Evolutionary conservation across 2,888 invertebrate genomes (phyloP), one percentile per base, ranked within the genome.

Genomic region (Bembecia ichneumoniformis): DNA sequence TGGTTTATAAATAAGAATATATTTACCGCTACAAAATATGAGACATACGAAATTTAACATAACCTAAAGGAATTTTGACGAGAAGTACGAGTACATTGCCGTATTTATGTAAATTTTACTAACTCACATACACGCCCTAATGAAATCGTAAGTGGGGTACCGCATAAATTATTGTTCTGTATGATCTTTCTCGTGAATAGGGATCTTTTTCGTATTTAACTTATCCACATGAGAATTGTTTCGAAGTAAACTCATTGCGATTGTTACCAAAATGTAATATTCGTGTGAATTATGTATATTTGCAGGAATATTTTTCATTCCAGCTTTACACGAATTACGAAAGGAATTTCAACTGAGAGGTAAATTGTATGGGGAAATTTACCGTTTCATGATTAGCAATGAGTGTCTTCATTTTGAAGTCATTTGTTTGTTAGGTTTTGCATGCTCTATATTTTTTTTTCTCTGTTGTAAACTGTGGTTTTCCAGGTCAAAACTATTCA

Each of bases 41-140:
- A 28, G 9, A 28, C 20, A 20, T 28, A 28, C 28, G 28, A 57
- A 62, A 62, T 58, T 58, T 62, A 57, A 58, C 56, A 53, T 58
- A 62, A 57, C n/a, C 56, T 58, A 52, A 59, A 63, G 65, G 67
- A 69, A 68, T 71, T 53, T 47, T 49, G 49, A 53, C 50, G 49
- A 20, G 64, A 51, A 68, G 64, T 70, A 70, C 20, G 9, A 28
- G 28, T 28, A 28, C 9, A 28, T 72, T 80, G 80, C 77, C 68
- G 63, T 69, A 64, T 73, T 80, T 79, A 80, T 79, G 77, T 69
- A 77, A 66, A 78, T 77, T 77, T 69, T 66, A 73, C 76, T 74
- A 74, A 79, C 77, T 80, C 65, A 64, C 65, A 49, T 51, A 63
- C 62, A 65, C 64, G 59, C 63, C 62, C 61, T 77, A 76, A 79